Evolutionary conservation across 2,113 vertebrate genomes (phyloP).

Genomic region (Oenanthe oenanthe): DNA sequence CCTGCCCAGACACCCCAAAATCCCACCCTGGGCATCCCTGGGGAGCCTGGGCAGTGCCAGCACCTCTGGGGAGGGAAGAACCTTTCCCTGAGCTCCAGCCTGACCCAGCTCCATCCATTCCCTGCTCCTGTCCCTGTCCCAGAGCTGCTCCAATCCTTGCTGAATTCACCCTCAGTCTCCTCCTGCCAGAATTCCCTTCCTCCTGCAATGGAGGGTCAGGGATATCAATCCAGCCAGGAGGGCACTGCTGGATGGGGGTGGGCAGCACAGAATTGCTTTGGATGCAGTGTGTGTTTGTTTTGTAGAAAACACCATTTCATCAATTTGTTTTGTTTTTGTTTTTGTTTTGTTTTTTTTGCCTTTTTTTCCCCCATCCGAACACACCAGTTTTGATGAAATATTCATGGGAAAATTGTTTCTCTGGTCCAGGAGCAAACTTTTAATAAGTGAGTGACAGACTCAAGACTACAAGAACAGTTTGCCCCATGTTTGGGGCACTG

Average conservation of each 20-base stretch:
- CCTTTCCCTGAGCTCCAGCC: not conserved
- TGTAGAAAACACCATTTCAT: not conserved
- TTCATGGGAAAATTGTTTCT: not conserved
- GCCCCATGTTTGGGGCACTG: not conserved
- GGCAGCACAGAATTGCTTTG: not conserved
- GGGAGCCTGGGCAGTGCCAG: not conserved
- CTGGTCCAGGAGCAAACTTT: not conserved
- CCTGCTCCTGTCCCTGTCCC: not conserved
- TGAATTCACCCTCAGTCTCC: not conserved
- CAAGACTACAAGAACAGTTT: not conserved
- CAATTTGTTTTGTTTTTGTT: no score
- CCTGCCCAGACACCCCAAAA: not conserved
- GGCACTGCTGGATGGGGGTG: not conserved
- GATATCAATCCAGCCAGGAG: not conserved
- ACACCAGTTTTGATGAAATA: not conserved
- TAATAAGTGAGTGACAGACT: not conserved
- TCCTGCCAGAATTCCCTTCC: not conserved
- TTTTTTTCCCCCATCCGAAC: not conserved
- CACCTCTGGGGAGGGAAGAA: not conserved
- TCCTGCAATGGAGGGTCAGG: not conserved
- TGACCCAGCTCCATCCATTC: not conserved
- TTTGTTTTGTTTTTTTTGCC: rapidly evolving
- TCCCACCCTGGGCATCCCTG: not conserved
- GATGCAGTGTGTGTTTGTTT: not conserved
- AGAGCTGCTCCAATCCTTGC: not conserved